Evolutionary conservation across 2,113 vertebrate species (phyloP).

Genomic region (Rhea pennata): DNA sequence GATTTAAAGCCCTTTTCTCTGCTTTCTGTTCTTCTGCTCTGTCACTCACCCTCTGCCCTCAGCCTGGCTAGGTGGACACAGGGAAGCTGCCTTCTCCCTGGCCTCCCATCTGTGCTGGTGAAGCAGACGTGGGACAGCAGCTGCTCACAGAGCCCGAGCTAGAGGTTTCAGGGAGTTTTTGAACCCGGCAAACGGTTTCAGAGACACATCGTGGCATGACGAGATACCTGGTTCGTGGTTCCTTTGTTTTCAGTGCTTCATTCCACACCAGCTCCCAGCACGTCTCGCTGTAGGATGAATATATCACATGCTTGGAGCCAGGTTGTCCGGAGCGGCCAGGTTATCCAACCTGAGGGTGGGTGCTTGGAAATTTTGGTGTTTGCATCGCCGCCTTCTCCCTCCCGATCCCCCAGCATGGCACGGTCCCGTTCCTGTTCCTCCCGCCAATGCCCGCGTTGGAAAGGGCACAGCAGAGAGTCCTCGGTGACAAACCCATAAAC

Average conservation of each 20-base stretch:
- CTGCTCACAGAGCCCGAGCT: too few relatives aligned
- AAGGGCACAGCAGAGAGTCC: neutral
- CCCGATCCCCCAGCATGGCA: fast-evolving
- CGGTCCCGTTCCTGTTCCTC: neutral
- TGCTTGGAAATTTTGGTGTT: neutral
- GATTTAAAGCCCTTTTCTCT: neutral
- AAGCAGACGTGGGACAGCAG: too few relatives aligned
- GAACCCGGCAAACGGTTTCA: neutral
- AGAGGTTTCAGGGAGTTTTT: neutral
- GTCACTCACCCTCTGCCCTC: neutral
- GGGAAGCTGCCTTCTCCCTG: too few relatives aligned
- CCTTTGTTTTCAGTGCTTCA: neutral
- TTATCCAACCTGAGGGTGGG: neutral
- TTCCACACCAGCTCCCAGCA: neutral
- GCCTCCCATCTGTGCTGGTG: too few relatives aligned
- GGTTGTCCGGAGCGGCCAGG: neutral
- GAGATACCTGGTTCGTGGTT: neutral
- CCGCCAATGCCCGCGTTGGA: neutral
- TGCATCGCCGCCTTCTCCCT: neutral
- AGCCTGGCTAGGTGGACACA: neutral
- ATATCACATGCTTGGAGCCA: neutral
- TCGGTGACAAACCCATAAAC: neutral
- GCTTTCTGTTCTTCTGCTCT: neutral
- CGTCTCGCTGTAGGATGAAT: neutral
- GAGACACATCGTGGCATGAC: fast-evolving